phyloP scores from a whole-genome alignment of 2,797 vertebrate species.

The Halcyon badia region DNA sequence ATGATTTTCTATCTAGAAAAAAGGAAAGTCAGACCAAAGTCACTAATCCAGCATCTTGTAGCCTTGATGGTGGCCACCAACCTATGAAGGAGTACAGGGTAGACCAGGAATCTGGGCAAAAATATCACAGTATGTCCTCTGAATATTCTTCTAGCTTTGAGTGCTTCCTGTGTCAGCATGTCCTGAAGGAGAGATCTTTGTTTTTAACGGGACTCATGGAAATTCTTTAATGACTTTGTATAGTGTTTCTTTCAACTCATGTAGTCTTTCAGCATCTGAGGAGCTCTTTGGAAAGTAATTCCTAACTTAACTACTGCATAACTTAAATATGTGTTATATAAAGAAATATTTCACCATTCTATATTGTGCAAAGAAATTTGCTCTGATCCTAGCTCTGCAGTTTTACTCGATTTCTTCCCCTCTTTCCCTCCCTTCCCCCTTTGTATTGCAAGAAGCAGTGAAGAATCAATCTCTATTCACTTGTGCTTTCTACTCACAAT shows the following conservation, averaged over 20 bases:
- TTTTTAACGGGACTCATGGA: background rate
- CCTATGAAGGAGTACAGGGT: background rate
- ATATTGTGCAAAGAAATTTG: background rate
- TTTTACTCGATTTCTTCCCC: background rate
- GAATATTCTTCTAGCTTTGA: background rate
- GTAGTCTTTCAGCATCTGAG: background rate
- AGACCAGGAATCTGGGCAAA: background rate
- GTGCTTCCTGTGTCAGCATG: background rate
- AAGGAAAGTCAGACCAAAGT: background rate
- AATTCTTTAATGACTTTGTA: background rate
- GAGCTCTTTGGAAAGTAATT: background rate
- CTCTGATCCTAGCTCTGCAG: background rate
- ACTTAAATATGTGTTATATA: background rate
- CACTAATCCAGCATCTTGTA: background rate
- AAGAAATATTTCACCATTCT: background rate
- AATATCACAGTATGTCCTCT: background rate
- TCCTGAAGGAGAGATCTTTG: background rate
- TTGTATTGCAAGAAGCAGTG: background rate
- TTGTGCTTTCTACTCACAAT: background rate
- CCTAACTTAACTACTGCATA: background rate
- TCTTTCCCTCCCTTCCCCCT: background rate
- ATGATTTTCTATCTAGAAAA: background rate
- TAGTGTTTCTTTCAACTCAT: background rate
- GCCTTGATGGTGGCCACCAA: background rate
- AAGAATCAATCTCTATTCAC: conserved; percentile 7